Base-by-base conservation (phyloP, 1,140 invertebrate genomes). In the Drosophila punjabiensis region DNA sequence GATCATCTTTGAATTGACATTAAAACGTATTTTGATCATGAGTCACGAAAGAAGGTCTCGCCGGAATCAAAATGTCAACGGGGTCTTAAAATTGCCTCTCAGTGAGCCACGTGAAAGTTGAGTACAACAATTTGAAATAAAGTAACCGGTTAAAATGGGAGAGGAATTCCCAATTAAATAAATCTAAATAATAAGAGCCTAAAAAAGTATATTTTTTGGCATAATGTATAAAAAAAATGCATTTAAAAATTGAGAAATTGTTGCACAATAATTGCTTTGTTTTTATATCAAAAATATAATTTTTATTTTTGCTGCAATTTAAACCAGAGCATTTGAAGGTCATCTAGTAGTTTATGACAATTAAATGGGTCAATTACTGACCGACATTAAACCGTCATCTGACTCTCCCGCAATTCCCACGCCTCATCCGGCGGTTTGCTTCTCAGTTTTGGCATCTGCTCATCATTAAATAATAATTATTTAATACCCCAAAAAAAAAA, bases 381-480 rank as follows among this genome's bases (percentile, higher is more conserved):
- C 48, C 65, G 48, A 70, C 30, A 45, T 70, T 45, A 43, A 32
- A 45, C 1, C 30, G 35, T 18, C 71, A 62, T 62, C 65, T 43
- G 14, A 28, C 24, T 48, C 30, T n/a, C 4, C 20, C 70, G 5
- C 5, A 13, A 50, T 61, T 74, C 55, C 28, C 68, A 43, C 53
- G 32, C 32, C 55, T 7, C 47, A 52, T 20, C 2, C 48, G n/a
- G 14, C 45, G 41, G 56, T 28, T 60, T 20, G 60, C 60, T 67
- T 48, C 79, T 47, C 30, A 37, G 47, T 14, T 58, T 52, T 45
- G 63, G 65, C 81, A 75, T 69, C 73, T 89, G 85, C 68, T 43
- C 56, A 43, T 63, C 78, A 88, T 89, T 88, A 88, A 89, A 81
- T 76, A 85, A 89, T 88, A 79, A 88, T 88, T 88, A 89, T 89